Evolutionary conservation across 2,888 invertebrate species (phyloP).

Genomic region (Melanchra persicariae): DNA sequence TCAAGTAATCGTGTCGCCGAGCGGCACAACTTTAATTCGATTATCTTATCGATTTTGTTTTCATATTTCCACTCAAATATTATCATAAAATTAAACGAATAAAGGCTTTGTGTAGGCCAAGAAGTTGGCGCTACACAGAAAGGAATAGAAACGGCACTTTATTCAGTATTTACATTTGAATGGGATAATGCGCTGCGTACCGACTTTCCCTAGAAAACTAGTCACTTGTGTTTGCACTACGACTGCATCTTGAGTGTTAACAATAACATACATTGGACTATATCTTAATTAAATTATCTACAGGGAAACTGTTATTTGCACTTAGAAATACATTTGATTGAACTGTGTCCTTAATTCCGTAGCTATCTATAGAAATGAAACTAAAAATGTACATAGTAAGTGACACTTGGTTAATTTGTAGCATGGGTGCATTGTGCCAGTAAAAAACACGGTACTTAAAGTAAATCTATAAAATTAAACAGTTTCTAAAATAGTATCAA

Average conservation of each 20-base stretch:
- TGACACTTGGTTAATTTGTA: neutral
- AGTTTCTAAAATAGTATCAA: neutral
- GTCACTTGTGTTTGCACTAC: slow-evolving; percentile 46
- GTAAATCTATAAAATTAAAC: neutral
- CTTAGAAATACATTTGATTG: slow-evolving; percentile 38
- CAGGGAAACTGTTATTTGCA: slow-evolving; percentile 36
- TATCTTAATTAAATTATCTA: slow-evolving; percentile 38
- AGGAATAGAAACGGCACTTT: slow-evolving; percentile 65
- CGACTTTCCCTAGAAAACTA: slow-evolving; percentile 64
- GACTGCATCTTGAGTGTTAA: slow-evolving; percentile 50
- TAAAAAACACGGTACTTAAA: neutral
- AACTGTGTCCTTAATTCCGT: slow-evolving; percentile 12
- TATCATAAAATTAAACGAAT: slow-evolving; percentile 53
- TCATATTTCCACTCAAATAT: slow-evolving; percentile 53
- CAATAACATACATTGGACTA: slow-evolving; percentile 48
- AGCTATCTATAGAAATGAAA: neutral
- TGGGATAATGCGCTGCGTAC: slow-evolving; percentile 59
- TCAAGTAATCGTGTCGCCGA: slow-evolving; percentile 63
- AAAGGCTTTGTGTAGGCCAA: slow-evolving; percentile 13
- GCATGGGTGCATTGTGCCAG: no score
- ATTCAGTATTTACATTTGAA: slow-evolving; percentile 66
- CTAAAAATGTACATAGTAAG: neutral
- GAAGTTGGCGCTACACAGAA: slow-evolving; percentile 26
- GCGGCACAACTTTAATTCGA: slow-evolving; percentile 56
- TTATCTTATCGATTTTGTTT: slow-evolving; percentile 61